phyloP scores from a whole-genome alignment of 2,888 invertebrate genomes.

The Scotopteryx bipunctaria region DNA sequence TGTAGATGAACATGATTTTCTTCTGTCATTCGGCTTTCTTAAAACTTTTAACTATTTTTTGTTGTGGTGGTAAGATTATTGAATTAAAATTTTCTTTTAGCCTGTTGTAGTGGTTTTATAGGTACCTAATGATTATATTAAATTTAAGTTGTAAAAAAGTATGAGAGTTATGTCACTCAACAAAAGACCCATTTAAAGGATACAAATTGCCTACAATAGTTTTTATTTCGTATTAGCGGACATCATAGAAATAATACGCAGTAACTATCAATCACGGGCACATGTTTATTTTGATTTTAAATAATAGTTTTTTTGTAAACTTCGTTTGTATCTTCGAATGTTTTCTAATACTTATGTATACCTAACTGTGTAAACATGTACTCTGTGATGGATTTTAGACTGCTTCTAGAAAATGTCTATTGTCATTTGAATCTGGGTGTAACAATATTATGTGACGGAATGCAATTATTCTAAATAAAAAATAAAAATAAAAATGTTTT shows the following conservation, averaged over 20 bases:
- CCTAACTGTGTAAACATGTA: conserved; percentile 39
- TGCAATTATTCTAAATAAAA: conserved; percentile 75
- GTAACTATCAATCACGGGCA: conserved; percentile 28
- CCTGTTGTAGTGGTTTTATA: conserved; percentile 65
- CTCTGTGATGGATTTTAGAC: conserved; percentile 64
- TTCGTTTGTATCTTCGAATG: background rate
- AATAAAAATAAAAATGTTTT: conserved; percentile 30
- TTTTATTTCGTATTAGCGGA: conserved; percentile 21
- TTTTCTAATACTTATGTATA: background rate
- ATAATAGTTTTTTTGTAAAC: background rate
- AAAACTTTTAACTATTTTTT: conserved; percentile 24
- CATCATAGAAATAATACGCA: conserved; percentile 11
- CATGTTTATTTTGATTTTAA: too few species aligned
- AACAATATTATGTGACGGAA: conserved; percentile 74
- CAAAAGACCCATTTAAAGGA: conserved; percentile 26
- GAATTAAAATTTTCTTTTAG: conserved; percentile 46
- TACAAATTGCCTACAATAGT: conserved; percentile 17
- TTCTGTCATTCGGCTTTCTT: conserved; percentile 20
- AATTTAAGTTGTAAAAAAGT: conserved; percentile 70
- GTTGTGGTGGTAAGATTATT: conserved; percentile 40
- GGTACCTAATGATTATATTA: conserved; percentile 58
- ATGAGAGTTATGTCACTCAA: conserved; percentile 62
- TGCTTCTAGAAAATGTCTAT: conserved; percentile 58
- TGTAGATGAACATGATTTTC: conserved; percentile 13
- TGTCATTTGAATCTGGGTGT: conserved; percentile 71